A percentile compares a stretch with the other conserved stretches of the same genome.
These are phyloP conservation scores for Tachina grossa DNA, from an alignment of 2,888 invertebrate species.

Conservation along the genomic window DNA sequence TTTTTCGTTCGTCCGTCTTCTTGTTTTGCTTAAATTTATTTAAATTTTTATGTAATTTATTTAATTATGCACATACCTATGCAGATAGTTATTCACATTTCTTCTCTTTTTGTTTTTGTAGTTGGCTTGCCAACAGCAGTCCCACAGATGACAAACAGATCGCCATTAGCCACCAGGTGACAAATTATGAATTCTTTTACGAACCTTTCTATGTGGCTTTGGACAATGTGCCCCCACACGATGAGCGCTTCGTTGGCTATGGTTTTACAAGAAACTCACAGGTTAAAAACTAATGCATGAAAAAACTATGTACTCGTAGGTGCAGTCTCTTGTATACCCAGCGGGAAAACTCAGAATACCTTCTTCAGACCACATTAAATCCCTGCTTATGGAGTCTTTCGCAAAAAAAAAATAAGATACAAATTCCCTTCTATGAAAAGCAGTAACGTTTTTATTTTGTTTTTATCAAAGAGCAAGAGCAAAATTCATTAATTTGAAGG, in stretches of 20 bases:
- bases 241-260: conserved; percentile 94
- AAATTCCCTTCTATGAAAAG: no score
- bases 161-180: conserved; percentile 92
- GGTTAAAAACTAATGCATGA: conserved; percentile 83
- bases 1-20: conserved; percentile 1
- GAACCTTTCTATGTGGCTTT: conserved; percentile 95
- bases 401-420: no score
- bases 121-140: conserved; percentile 75
- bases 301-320: conserved; percentile 66
- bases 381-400: no score
- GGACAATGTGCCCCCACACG: conserved; percentile 92
- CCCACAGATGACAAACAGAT: conserved; percentile 79
- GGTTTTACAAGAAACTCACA: conserved; percentile 96
- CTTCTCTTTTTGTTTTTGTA: conserved; percentile 61
- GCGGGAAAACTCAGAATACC: no score
- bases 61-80: conserved; percentile 7
- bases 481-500: no score
- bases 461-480: no score
- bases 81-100: not conserved
- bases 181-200: conserved; percentile 92
- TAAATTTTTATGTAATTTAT: not conserved
- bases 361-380: no score
- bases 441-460: no score
- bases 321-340: not conserved
- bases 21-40: conserved; percentile 9